phyloP scores from a whole-genome alignment of 2,113 vertebrate species.

The Dicrurus megarhynchus region DNA sequence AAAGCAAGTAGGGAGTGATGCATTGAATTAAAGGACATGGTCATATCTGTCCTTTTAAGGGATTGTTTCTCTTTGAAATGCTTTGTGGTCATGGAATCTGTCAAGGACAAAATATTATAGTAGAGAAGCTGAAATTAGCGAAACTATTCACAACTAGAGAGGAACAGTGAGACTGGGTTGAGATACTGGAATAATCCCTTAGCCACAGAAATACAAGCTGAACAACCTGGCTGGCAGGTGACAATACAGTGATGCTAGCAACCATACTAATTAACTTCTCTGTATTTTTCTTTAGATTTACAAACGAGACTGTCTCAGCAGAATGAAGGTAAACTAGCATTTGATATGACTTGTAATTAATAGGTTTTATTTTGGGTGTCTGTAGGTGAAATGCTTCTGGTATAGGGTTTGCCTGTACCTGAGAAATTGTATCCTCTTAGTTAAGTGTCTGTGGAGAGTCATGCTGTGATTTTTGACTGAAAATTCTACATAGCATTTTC shows the following conservation, averaged over 20 bases:
- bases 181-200: neutral
- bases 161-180: neutral
- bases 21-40: neutral
- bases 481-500: neutral
- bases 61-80: neutral
- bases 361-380: neutral
- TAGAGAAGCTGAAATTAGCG: neutral
- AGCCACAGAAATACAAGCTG: neutral
- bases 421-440: neutral
- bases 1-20: neutral
- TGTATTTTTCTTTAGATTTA: conserved; percentile 76
- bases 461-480: neutral
- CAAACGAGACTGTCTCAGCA: conserved; percentile 85
- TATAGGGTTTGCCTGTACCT: neutral
- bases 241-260: neutral
- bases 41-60: neutral
- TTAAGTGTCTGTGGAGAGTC: neutral
- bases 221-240: neutral
- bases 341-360: neutral
- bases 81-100: neutral
- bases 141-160: neutral
- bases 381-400: neutral
- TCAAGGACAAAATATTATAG: neutral
- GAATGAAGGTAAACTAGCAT: conserved; percentile 78
- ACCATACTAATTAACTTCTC: neutral